Percentiles rank a stretch among this genome's conserved stretches.
These are phyloP conservation scores for Argyrosomus regius DNA, from an alignment of 2,797 vertebrate species.

Conservation along the genomic window DNA sequence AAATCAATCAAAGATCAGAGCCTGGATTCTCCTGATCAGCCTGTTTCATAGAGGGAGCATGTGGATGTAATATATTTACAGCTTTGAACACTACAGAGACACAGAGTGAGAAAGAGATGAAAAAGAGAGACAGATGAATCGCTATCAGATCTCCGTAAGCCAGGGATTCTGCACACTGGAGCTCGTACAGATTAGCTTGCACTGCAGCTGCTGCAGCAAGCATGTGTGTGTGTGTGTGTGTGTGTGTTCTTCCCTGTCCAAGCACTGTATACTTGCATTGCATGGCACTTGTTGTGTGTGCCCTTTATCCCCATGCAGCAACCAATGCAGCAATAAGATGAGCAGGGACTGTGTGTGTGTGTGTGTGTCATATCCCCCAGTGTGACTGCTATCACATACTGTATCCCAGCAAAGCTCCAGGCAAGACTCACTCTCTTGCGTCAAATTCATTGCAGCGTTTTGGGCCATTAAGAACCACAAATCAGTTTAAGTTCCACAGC, in stretches of 20 bases:
- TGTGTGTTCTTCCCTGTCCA: conserved; percentile 28
- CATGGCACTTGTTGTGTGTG: conserved; percentile 33
- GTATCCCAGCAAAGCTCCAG: conserved; percentile 9
- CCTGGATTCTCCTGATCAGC: conserved; percentile 49
- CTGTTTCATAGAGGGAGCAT: conserved; percentile 41
- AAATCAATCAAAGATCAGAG: conserved; percentile 72
- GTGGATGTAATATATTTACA: conserved; percentile 58
- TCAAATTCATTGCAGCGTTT: no score
- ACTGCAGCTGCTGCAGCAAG: conserved; percentile 70
- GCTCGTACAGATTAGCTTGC: conserved; percentile 66
- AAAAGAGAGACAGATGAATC: conserved; percentile 59
- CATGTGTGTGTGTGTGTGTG: conserved; percentile 10
- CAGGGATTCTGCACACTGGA: conserved; percentile 61
- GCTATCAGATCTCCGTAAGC: conserved; percentile 68
- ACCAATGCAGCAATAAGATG: conserved; percentile 40
- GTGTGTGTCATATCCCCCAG: conserved; percentile 7
- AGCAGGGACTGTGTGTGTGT: conserved; percentile 17
- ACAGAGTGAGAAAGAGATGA: conserved; percentile 46
- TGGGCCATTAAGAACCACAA: no score
- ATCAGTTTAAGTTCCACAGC: no score
- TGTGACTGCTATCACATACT: conserved; percentile 47
- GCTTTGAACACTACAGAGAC: conserved; percentile 58
- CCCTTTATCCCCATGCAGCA: conserved; percentile 38
- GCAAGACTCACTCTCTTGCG: no score
- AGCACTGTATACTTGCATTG: conserved; percentile 31